Percentiles rank a stretch among this genome's conserved stretches.
phyloP scores from a whole-genome alignment of 1,140 invertebrate genomes.

The Cydia strobilella region DNA sequence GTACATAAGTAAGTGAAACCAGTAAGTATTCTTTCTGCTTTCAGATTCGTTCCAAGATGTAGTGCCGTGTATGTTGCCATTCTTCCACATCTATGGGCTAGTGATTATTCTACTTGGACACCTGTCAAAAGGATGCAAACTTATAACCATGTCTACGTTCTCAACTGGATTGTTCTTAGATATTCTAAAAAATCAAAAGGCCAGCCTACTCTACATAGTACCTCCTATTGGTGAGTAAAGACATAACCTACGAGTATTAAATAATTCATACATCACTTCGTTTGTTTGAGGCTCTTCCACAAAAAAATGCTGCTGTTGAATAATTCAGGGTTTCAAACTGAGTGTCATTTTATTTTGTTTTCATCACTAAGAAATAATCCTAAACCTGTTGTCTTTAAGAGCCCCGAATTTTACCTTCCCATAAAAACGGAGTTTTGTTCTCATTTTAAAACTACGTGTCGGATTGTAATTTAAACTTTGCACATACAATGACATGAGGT shows the following conservation, averaged over 20 bases:
- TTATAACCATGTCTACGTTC: constrained; percentile 89
- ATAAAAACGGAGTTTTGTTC: no score
- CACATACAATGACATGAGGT: no score
- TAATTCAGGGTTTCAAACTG: no score
- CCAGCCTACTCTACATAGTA: constrained; percentile 81
- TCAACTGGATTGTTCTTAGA: constrained; percentile 83
- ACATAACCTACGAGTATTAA: no score
- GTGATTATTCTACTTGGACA: constrained; percentile 81
- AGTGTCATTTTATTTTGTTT: no score
- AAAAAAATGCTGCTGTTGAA: no score
- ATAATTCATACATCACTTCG: not conserved
- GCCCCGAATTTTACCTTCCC: no score
- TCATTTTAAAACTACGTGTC: no score
- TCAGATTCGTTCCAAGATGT: constrained; percentile 81
- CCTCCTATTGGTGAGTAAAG: constrained; percentile 83
- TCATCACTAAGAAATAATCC: no score
- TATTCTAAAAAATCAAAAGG: constrained; percentile 82
- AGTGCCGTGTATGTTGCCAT: constrained; percentile 87
- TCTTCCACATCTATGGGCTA: constrained; percentile 95
- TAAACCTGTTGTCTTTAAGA: no score
- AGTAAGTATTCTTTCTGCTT: constrained; percentile 38
- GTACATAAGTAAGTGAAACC: not conserved
- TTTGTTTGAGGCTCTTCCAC: not conserved
- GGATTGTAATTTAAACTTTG: no score
- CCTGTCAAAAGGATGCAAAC: constrained; percentile 83